Evolutionary conservation across 2,113 vertebrate genomes (phyloP).

Genomic region (Falcunculus frontatus): DNA sequence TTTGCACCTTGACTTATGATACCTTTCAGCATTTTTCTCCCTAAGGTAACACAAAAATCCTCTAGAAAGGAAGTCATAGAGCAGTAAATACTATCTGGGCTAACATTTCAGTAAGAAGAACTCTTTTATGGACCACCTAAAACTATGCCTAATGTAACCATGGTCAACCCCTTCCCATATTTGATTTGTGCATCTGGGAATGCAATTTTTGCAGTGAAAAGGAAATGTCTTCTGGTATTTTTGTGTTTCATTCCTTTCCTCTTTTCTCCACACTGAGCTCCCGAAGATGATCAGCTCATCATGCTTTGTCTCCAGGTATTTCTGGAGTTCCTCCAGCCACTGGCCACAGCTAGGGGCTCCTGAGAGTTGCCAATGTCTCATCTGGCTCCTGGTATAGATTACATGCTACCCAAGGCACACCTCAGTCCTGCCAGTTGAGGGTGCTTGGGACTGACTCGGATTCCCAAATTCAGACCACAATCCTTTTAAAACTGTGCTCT

Average conservation of each 20-base stretch:
- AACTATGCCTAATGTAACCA: background rate
- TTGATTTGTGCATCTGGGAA: slow-evolving; percentile 13
- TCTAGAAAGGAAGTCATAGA: slow-evolving; percentile 44
- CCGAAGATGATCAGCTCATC: background rate
- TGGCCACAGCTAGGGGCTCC: background rate
- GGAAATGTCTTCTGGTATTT: background rate
- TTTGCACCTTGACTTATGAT: slow-evolving; percentile 54
- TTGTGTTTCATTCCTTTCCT: background rate
- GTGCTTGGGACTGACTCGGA: background rate
- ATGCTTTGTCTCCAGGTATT: background rate
- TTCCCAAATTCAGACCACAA: background rate
- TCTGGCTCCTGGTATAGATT: background rate
- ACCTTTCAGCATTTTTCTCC: slow-evolving; percentile 48
- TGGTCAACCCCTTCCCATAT: background rate
- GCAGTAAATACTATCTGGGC: slow-evolving; percentile 45
- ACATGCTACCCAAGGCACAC: background rate
- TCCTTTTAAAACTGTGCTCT: background rate
- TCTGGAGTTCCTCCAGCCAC: background rate
- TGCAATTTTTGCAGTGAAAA: background rate
- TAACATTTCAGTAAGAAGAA: slow-evolving; percentile 53
- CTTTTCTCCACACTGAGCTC: background rate
- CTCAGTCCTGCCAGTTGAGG: background rate
- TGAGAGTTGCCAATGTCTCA: background rate
- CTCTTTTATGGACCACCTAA: slow-evolving; percentile 53
- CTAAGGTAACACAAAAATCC: slow-evolving; percentile 52